phyloP scores from a whole-genome alignment of 2,888 invertebrate genomes.

The Sycophila texana region DNA sequence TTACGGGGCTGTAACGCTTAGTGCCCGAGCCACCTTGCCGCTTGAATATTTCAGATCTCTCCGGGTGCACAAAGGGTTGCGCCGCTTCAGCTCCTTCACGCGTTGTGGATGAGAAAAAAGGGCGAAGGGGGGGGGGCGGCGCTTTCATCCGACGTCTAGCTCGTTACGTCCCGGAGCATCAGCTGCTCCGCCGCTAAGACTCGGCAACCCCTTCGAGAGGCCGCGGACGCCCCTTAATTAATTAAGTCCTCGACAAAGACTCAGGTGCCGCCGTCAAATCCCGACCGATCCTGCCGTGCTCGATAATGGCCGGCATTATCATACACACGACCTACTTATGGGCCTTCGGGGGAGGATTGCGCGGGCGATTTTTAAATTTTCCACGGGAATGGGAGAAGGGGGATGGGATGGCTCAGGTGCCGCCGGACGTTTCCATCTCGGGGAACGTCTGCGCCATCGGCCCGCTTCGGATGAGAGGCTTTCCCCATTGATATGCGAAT shows the following conservation, averaged over 20 bases:
- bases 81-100: neutral
- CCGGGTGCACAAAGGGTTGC: constrained; percentile 36
- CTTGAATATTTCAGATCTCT: constrained; percentile 47
- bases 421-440: constrained; percentile 29
- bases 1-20: constrained; percentile 5
- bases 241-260: constrained; percentile 73
- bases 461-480: constrained; percentile 14
- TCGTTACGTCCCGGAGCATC: constrained; percentile 63
- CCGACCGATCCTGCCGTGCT: constrained; percentile 56
- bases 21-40: constrained; percentile 12
- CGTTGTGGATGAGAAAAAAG: constrained; percentile 16
- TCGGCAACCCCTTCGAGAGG: constrained; percentile 52
- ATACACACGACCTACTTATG: constrained; percentile 75
- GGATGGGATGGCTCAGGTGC: constrained; percentile 44
- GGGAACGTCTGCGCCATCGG: neutral
- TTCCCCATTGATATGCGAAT: constrained; percentile 59
- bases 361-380: constrained; percentile 46
- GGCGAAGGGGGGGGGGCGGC: neutral
- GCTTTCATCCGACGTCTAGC: constrained; percentile 37
- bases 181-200: constrained; percentile 68
- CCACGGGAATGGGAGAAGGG: neutral
- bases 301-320: constrained; percentile 74
- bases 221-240: constrained; percentile 68
- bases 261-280: constrained; percentile 73
- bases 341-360: constrained; percentile 53